Percentiles rank a stretch among this genome's conserved stretches.
phyloP scores from a whole-genome alignment of 2,113 vertebrate species.

The Dicaeum eximium region DNA sequence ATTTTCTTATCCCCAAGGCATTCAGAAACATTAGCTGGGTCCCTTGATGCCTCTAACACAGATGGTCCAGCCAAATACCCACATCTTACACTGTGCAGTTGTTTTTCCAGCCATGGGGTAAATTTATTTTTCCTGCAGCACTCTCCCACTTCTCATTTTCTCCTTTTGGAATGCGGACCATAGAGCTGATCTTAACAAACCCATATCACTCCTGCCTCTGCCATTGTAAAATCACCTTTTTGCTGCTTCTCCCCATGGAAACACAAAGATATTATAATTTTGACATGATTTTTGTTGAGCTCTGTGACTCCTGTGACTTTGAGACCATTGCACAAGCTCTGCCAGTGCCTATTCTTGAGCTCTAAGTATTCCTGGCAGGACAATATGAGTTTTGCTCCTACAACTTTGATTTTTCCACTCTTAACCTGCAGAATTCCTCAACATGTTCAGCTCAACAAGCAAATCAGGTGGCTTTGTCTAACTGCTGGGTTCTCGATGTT shows the following conservation, averaged over 20 bases:
- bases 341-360: fast-evolving
- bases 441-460: not conserved
- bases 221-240: not conserved
- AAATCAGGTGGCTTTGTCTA: not conserved
- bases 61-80: not conserved
- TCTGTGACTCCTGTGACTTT: not conserved
- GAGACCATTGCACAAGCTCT: not conserved
- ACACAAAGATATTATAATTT: not conserved
- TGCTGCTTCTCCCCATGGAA: not conserved
- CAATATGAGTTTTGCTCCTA: not conserved
- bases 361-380: not conserved
- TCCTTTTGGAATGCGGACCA: not conserved
- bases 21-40: not conserved
- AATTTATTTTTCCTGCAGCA: not conserved
- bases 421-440: not conserved
- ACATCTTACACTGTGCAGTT: not conserved
- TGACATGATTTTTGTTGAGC: not conserved
- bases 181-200: not conserved
- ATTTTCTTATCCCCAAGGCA: not conserved
- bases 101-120: not conserved
- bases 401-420: not conserved
- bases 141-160: not conserved
- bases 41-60: not conserved
- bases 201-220: not conserved
- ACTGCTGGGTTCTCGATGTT: not conserved